Conservation (phyloP, 1,140 invertebrate species). For the Atta texana region DNA sequence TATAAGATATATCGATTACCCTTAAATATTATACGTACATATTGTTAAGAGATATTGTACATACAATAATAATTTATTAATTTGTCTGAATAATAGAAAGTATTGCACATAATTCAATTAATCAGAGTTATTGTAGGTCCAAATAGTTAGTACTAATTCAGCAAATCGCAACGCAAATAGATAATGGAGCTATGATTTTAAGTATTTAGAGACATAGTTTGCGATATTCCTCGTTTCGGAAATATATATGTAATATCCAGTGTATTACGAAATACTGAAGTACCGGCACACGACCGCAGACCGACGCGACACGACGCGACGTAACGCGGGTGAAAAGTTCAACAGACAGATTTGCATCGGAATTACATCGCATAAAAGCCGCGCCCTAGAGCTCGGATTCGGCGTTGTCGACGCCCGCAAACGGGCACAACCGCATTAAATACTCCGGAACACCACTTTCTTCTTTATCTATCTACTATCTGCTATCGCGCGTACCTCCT, state of each 20-base stretch:
- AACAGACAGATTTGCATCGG: conserved; percentile 62
- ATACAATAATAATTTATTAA: too few relatives aligned
- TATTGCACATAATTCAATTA: not conserved
- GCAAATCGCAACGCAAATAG: not conserved
- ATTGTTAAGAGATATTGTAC: too few relatives aligned
- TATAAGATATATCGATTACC: not conserved
- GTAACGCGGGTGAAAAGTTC: conserved; percentile 47
- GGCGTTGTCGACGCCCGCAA: conserved; percentile 8
- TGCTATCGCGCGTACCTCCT: not conserved
- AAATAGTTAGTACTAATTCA: not conserved
- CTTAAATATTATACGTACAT: too few relatives aligned
- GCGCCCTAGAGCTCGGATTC: not conserved
- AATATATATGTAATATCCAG: not conserved
- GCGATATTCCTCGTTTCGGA: not conserved
- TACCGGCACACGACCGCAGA: not conserved
- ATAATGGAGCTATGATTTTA: not conserved
- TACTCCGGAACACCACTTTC: conserved; percentile 46
- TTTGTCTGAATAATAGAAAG: too few relatives aligned
- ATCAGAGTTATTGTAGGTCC: not conserved
- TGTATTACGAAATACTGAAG: not conserved
- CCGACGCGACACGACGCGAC: conserved; percentile 2
- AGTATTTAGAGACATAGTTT: not conserved
- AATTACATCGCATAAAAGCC: conserved; percentile 59
- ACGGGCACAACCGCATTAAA: conserved; percentile 65
- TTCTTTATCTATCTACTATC: conserved; percentile 14